Evolutionary conservation across 1,140 invertebrate genomes (phyloP).

Genomic region (Heliconius hermathena): DNA sequence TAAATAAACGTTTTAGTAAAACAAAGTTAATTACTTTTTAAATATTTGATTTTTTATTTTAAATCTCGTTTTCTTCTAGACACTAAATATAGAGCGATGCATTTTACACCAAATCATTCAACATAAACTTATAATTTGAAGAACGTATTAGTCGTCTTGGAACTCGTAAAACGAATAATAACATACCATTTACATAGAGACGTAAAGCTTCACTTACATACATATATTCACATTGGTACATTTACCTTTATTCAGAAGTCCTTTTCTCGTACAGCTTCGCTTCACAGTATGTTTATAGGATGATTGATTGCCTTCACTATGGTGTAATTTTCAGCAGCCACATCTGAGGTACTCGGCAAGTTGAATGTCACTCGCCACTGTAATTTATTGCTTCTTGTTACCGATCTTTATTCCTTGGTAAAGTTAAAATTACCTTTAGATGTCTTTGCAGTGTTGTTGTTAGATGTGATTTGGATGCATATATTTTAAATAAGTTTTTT

Average conservation of each 20-base stretch:
- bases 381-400: slow-evolving; percentile 40
- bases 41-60: neutral
- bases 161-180: slow-evolving; percentile 14
- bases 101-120: neutral
- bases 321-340: slow-evolving; percentile 36
- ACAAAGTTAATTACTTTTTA: neutral
- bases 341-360: slow-evolving; percentile 23
- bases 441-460: neutral
- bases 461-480: slow-evolving; percentile 24
- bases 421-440: slow-evolving; percentile 20
- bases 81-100: neutral
- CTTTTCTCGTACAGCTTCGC: neutral
- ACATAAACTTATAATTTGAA: neutral
- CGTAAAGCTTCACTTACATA: neutral
- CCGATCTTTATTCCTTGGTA: slow-evolving; percentile 29
- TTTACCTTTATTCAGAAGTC: neutral
- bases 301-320: slow-evolving; percentile 36
- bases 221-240: neutral
- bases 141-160: slow-evolving; percentile 18
- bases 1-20: neutral
- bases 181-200: slow-evolving; percentile 14
- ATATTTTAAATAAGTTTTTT: too few species aligned
- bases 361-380: slow-evolving; percentile 32
- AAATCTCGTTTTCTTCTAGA: neutral
- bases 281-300: neutral